A percentile compares a stretch with the other conserved stretches of the same genome.
These are phyloP conservation scores for Oncorhynchus kisutch DNA, from an alignment of 2,113 vertebrate species.

Conservation along the genomic window DNA sequence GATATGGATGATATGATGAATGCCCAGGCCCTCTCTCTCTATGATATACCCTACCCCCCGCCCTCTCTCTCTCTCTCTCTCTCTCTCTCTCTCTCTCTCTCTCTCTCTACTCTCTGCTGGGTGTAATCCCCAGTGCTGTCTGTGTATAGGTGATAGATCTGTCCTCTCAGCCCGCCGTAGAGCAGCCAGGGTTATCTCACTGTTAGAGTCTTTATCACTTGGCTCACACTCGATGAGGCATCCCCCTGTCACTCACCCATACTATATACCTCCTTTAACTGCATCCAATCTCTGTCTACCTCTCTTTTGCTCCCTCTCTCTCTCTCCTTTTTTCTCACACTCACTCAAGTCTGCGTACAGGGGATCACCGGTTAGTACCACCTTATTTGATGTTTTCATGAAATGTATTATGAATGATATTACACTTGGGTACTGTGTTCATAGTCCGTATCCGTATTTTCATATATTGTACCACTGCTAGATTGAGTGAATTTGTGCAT, in stretches of 20 bases:
- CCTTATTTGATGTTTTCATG: slow-evolving; percentile 7
- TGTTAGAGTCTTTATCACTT: slow-evolving; percentile 40
- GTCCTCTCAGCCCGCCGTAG: slow-evolving; percentile 40
- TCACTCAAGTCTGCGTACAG: slow-evolving; percentile 85
- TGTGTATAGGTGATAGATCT: slow-evolving; percentile 58
- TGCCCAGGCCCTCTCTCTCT: slow-evolving; percentile 14
- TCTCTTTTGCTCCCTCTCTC: not conserved
- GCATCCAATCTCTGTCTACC: not conserved
- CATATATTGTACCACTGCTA: slow-evolving; percentile 17
- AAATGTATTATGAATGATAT: not conserved
- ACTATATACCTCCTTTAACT: slow-evolving; percentile 36
- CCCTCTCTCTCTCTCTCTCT: not conserved
- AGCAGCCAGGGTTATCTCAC: slow-evolving; percentile 49
- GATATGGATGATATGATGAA: slow-evolving; percentile 12
- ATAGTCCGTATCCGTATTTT: slow-evolving; percentile 16
- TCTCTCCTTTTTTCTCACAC: slow-evolving; percentile 11
- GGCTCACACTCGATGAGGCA: slow-evolving; percentile 49
- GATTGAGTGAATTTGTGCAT: slow-evolving; percentile 7
- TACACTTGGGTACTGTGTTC: slow-evolving; percentile 23
- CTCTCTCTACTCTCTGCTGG: slow-evolving; percentile 38
- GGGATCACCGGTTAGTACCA: slow-evolving; percentile 97
- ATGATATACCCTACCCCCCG: not conserved
- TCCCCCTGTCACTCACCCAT: slow-evolving; percentile 41
- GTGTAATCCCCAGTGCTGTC: slow-evolving; percentile 56
- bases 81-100: slow-evolving; percentile 5